These are phyloP conservation scores for Mugil cephalus DNA, from an alignment of 2,113 vertebrate genomes.

Conservation along the genomic window DNA sequence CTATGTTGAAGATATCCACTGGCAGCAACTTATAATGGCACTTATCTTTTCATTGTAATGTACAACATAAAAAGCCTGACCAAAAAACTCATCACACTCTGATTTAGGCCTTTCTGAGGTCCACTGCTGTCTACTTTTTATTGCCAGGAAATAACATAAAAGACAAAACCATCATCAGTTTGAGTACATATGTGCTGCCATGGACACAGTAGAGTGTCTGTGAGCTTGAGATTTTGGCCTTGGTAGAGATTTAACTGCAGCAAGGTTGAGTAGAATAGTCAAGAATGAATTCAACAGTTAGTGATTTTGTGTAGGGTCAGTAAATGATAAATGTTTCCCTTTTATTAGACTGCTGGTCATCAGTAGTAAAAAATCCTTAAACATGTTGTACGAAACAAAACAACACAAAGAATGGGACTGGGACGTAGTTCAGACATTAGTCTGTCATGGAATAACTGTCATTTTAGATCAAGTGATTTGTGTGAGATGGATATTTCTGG, in stretches of 20 bases:
- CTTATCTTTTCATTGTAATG: slow-evolving; percentile 1
- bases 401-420: neutral
- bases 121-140: too few species aligned
- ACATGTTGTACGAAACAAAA: neutral
- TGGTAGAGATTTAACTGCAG: too few species aligned
- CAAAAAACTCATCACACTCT: neutral
- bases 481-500: neutral
- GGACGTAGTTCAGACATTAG: too few species aligned
- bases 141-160: too few species aligned
- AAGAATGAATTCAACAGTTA: neutral
- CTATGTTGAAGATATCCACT: slow-evolving; percentile 14
- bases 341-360: too few species aligned
- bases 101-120: too few species aligned
- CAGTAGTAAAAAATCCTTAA: too few species aligned
- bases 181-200: too few species aligned
- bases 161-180: too few species aligned
- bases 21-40: slow-evolving; percentile 13
- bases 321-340: neutral
- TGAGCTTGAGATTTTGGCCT: too few species aligned
- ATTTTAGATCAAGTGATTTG: neutral
- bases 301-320: neutral
- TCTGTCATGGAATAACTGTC: neutral
- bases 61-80: neutral
- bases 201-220: too few species aligned
- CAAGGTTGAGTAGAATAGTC: neutral